These are phyloP conservation scores for Dromococcyx pavoninus DNA, from an alignment of 2,797 vertebrate genomes.

Conservation along the genomic window DNA sequence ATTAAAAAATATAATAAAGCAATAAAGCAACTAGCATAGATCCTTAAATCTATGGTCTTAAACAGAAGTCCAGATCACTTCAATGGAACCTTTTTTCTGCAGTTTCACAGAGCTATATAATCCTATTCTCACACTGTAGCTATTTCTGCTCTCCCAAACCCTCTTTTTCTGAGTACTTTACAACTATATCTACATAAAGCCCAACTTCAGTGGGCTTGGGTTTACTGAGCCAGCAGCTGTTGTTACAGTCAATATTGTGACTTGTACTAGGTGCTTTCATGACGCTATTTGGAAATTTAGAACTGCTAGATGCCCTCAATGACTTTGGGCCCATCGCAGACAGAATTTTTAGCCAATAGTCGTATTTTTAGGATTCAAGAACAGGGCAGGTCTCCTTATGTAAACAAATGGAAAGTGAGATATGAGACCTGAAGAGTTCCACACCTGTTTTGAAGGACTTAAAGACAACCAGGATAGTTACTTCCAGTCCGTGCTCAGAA, in stretches of 20 bases:
- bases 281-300: neutral
- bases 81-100: neutral
- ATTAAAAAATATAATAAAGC: neutral
- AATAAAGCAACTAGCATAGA: neutral
- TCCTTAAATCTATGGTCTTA: rapidly evolving
- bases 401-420: neutral
- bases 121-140: neutral
- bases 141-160: neutral
- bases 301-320: neutral
- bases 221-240: neutral
- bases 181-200: neutral
- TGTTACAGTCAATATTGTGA: neutral
- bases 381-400: neutral
- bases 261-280: neutral
- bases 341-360: neutral
- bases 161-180: neutral
- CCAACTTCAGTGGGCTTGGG: neutral
- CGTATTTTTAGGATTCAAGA: neutral
- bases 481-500: neutral
- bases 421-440: neutral
- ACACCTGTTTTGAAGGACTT: neutral
- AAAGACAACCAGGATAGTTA: neutral
- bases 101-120: neutral
- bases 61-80: neutral
- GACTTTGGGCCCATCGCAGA: neutral